Evolutionary conservation across 2,797 vertebrate genomes (phyloP).

Genomic region (Huso huso): DNA sequence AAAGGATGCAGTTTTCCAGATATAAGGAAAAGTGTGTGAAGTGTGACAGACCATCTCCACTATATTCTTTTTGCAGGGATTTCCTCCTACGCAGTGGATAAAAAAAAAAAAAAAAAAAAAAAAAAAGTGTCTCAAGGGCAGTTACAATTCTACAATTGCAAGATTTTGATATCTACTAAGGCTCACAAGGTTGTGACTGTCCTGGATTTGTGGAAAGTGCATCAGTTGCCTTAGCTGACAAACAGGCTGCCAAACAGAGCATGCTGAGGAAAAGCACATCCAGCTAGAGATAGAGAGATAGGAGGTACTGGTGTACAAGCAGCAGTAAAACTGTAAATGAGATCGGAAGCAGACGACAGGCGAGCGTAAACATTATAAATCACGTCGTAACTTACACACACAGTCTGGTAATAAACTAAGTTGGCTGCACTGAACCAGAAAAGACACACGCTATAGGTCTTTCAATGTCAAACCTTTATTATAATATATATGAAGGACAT

Average conservation of each 20-base stretch:
- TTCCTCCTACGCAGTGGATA: background rate
- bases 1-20: too few species aligned
- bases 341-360: constrained; percentile 1
- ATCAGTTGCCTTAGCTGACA: background rate
- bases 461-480: background rate
- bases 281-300: background rate
- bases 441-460: too few species aligned
- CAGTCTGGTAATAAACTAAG: background rate
- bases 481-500: background rate
- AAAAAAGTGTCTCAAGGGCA: background rate
- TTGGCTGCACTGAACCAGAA: background rate
- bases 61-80: background rate
- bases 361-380: background rate
- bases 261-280: background rate
- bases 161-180: background rate
- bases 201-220: background rate
- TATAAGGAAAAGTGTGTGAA: background rate
- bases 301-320: background rate
- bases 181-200: background rate
- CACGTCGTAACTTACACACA: background rate
- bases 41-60: background rate
- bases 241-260: constrained; percentile 3
- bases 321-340: background rate
- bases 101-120: background rate
- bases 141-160: background rate